Conservation (phyloP, 2,888 invertebrate genomes). For the Lamellibrachia satsuma region DNA sequence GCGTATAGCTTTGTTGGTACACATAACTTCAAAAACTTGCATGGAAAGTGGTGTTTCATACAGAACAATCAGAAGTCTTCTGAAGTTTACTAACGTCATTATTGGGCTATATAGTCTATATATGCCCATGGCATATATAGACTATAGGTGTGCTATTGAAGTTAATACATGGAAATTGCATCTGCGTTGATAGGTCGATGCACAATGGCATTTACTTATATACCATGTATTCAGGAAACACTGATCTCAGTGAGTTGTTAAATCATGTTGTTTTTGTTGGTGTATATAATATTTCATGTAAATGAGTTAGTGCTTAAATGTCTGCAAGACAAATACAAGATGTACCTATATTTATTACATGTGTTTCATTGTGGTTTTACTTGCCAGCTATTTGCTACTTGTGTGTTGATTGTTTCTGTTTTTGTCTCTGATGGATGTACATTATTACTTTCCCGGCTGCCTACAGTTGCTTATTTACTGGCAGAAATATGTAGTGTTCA, state of each 20-base stretch:
- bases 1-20: not conserved
- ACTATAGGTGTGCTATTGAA: not conserved
- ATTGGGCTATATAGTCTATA: not conserved
- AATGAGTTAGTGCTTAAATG: not conserved
- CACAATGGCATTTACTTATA: not conserved
- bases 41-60: not conserved
- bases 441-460: not conserved
- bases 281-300: not conserved
- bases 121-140: not conserved
- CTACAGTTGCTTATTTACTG: not conserved
- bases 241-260: conserved; percentile 5
- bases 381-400: not conserved
- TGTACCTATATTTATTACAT: not conserved
- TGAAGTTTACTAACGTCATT: not conserved
- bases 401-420: not conserved
- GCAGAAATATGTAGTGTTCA: not conserved
- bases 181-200: not conserved
- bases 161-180: not conserved
- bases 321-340: not conserved
- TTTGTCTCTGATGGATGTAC: not conserved
- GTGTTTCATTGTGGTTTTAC: not conserved
- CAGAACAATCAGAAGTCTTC: not conserved
- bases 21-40: not conserved
- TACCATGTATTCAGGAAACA: not conserved
- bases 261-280: not conserved